A percentile compares a stretch with the other conserved stretches of the same genome.
These are phyloP conservation scores for Henricia sp. DNA, from an alignment of 53 echinoderm and acorn worm genomes.

Conservation along the genomic window DNA sequence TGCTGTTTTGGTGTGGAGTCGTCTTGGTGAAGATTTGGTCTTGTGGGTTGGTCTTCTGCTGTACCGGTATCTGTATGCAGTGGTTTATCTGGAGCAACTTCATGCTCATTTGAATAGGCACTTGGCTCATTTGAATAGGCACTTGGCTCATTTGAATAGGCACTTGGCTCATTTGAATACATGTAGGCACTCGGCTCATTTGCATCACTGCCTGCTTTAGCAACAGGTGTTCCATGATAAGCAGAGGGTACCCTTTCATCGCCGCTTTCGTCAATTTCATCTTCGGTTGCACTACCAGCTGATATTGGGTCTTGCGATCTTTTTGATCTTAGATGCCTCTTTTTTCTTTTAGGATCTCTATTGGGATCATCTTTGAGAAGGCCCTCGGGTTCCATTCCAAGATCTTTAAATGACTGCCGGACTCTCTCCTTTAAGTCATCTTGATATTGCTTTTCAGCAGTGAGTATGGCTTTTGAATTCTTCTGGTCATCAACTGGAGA, in stretches of 20 bases:
- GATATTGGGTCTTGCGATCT: background rate
- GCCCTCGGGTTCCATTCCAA: conserved; percentile 89
- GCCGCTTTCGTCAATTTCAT: background rate
- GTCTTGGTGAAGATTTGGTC: background rate
- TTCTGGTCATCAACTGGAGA: conserved; percentile 71
- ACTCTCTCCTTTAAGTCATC: conserved; percentile 85
- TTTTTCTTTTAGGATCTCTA: conserved; percentile 17
- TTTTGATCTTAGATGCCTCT: background rate
- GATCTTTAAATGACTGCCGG: conserved; percentile 80
- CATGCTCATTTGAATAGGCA: background rate
- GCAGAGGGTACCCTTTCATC: conserved; percentile 9
- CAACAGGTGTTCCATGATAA: conserved; percentile 2
- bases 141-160: background rate
- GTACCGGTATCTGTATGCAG: background rate
- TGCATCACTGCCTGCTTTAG: conserved; percentile 13
- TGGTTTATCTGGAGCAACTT: background rate
- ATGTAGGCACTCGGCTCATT: background rate
- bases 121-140: conserved; percentile 26
- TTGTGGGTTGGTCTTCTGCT: background rate
- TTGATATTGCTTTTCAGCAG: conserved; percentile 83
- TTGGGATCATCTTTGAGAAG: conserved; percentile 64
- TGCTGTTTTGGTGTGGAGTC: background rate
- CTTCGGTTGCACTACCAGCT: background rate
- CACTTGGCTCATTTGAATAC: conserved; percentile 9
- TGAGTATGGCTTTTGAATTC: conserved; percentile 59